These are phyloP conservation scores for Ataeniobius toweri DNA, from an alignment of 2,797 vertebrate genomes.

Conservation along the genomic window DNA sequence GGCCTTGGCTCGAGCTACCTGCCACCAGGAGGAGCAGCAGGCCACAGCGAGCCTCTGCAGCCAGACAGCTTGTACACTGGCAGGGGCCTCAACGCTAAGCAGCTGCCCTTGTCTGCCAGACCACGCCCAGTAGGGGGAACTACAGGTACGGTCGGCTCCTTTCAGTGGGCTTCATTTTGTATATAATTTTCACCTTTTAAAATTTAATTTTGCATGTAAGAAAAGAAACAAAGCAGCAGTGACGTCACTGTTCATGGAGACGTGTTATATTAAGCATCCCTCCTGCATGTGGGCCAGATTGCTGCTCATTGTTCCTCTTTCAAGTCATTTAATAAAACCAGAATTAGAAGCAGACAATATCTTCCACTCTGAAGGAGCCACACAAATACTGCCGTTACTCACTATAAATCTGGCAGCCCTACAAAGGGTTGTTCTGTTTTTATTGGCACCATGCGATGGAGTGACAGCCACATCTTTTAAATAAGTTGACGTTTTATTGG, in stretches of 20 bases:
- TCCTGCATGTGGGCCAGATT: too few species aligned
- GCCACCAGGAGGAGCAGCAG: conserved; percentile 78
- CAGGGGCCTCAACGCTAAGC: conserved; percentile 86
- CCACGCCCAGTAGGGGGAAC: conserved; percentile 92
- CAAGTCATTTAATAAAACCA: too few species aligned
- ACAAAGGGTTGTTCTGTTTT: too few species aligned
- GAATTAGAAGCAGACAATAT: too few species aligned
- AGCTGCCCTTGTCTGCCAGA: conserved; percentile 87
- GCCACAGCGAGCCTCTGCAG: conserved; percentile 69
- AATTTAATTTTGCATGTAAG: background rate
- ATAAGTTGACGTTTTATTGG: too few species aligned
- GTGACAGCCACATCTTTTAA: too few species aligned
- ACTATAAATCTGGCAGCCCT: too few species aligned
- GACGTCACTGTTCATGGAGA: background rate
- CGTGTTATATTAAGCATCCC: too few species aligned
- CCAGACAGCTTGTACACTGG: conserved; percentile 83
- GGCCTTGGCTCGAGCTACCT: conserved; percentile 85
- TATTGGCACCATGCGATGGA: too few species aligned
- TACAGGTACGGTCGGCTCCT: conserved; percentile 82
- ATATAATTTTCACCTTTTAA: background rate
- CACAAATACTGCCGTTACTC: too few species aligned
- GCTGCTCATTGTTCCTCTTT: too few species aligned
- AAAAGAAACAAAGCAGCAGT: background rate
- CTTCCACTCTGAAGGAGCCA: too few species aligned
- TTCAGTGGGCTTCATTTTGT: background rate